A percentile compares a stretch with the other conserved stretches of the same genome.
Evolutionary conservation across 2,888 invertebrate genomes (phyloP).

Genomic region (Stenodera caucasica): DNA sequence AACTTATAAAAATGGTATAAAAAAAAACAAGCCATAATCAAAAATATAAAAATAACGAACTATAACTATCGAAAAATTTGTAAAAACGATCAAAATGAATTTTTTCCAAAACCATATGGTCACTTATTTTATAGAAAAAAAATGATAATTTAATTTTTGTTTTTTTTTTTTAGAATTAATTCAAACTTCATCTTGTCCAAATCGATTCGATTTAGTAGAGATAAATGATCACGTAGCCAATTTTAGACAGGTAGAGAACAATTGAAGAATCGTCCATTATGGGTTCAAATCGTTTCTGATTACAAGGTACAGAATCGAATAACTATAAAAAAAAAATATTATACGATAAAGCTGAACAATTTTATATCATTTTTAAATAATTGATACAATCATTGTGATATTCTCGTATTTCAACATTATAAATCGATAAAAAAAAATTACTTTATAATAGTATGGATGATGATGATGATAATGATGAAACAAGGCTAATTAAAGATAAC

Average conservation of each 20-base stretch:
- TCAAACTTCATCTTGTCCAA: slow-evolving; percentile 2
- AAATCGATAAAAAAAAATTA: background rate
- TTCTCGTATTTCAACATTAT: background rate
- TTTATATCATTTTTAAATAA: background rate
- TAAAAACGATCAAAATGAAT: background rate
- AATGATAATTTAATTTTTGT: background rate
- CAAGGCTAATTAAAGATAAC: background rate
- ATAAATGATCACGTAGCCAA: slow-evolving; percentile 27
- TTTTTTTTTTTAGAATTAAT: slow-evolving; percentile 7
- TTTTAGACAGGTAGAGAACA: slow-evolving; percentile 21
- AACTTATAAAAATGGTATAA: background rate
- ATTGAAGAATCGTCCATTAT: slow-evolving; percentile 19
- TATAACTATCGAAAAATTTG: background rate
- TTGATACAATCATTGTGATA: background rate
- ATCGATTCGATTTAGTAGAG: slow-evolving; percentile 11
- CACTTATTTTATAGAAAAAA: background rate
- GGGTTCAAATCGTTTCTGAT: slow-evolving; percentile 8
- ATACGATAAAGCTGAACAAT: slow-evolving; percentile 1
- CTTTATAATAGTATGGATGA: background rate
- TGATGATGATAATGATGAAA: too few species aligned
- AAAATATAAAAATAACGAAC: background rate
- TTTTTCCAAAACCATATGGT: background rate
- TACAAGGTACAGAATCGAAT: slow-evolving; percentile 3
- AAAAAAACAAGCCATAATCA: background rate
- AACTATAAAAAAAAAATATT: background rate